phyloP scores from a whole-genome alignment of 2,888 invertebrate genomes.

The Disparrhopalites patrizii region DNA sequence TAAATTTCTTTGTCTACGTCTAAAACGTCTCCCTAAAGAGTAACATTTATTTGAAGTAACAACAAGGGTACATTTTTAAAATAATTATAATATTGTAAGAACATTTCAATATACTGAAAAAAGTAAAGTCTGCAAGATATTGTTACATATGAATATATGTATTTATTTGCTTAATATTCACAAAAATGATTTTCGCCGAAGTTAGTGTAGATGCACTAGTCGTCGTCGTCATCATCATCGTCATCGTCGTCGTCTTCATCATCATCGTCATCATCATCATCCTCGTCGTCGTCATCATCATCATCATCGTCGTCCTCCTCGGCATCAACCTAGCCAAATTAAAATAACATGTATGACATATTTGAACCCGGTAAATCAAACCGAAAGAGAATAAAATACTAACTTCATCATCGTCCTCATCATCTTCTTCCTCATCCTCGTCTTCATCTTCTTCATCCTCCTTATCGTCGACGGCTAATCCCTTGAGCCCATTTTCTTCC shows the following conservation, averaged over 20 bases:
- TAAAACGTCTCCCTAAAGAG: no score
- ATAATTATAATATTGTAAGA: no score
- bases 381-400: neutral
- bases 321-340: neutral
- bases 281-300: constrained; percentile 31
- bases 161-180: no score
- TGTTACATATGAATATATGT: no score
- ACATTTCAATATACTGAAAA: no score
- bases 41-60: no score
- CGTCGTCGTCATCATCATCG: constrained; percentile 32
- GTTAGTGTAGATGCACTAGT: no score
- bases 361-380: no score
- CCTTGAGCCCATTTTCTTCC: constrained; percentile 7
- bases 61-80: neutral
- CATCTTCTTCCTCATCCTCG: constrained; percentile 22
- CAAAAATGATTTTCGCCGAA: no score
- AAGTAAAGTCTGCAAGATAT: no score
- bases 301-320: constrained; percentile 23
- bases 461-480: neutral
- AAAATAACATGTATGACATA: neutral
- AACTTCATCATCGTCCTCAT: constrained; percentile 32
- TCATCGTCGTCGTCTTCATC: constrained; percentile 44
- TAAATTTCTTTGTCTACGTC: no score
- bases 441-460: constrained; percentile 33
- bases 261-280: constrained; percentile 40